Evolutionary conservation across 1,140 invertebrate genomes (phyloP), one percentile per base, ranked within the genome.

Genomic region (Sarcophaga peregrina): DNA sequence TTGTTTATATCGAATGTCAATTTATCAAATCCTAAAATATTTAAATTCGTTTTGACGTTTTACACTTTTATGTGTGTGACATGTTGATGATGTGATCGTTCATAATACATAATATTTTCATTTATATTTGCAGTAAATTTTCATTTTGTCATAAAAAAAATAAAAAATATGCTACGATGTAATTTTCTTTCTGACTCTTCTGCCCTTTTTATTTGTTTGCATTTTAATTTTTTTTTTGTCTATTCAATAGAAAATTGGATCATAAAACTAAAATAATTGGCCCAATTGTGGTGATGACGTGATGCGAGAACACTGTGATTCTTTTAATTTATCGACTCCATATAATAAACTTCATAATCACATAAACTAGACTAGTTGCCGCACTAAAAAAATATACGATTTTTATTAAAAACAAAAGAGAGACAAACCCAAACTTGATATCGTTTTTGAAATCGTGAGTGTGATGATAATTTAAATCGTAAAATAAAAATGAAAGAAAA

Each of bases 211-310:
- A 15, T 58, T 58, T n/a, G 25, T 37, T 37, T 37, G 25, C 4
- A 37, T 37, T 37, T 37, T 37, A 2, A 1, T 2, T 37, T 37
- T 37, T 37, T 37, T 37, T 37, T 37, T 37, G 1, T 37, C 4
- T 37, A 2, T 37, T 37, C 25, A 13, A n/a, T 58, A n/a, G n/a
- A 58, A 58, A n/a, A n/a, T 58, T 58, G 13, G n/a, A 58, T 58
- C 11, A 15, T 58, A 58, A 58, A 58, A n/a, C 15, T 58, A 13
- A 58, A n/a, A 58, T 58, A 58, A 58, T 58, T 58, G n/a, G 15
- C 54, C 54, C 15, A 58, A 58, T 58, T 58, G 54, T n/a, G 54
- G 54, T 58, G 54, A 58, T 58, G 54, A 58, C 54, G 54, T 58
- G 54, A 58, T 58, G 54, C 54, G n/a, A 11, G n/a, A 15, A 13